Base-by-base conservation (phyloP, 2,888 invertebrate species). In the Acleris cristana region DNA sequence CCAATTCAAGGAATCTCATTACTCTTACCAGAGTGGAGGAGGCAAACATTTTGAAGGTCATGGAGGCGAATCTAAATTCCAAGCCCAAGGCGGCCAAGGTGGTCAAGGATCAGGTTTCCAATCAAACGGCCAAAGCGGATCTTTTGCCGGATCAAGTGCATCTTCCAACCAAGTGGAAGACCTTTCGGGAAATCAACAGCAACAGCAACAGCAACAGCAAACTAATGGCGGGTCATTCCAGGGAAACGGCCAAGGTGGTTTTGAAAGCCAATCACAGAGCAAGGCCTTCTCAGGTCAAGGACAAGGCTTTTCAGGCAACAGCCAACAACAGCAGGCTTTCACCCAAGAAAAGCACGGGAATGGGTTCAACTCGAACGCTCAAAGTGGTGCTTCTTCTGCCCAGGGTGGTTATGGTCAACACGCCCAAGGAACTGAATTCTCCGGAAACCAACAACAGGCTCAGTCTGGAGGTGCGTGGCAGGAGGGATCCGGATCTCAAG, bases 1-100 rank as follows among this genome's bases (percentile, higher is more conserved):
- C 55, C 72, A 73, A 44, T 79, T 70, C 34, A 78, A 81, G 63
- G 79, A 82, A 71, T 78, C 80, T 7, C 80, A 78, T 14, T 74
- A 70, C 40, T 76, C 79, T 0, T 77, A 72, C 62, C 75, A 82
- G 51, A 76, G 70, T 26, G 74, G 72, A 1, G 75, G 74, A 14
- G 71, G 70, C 14, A 65, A 70, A 44, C 61, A 70, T 23, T 74
- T 70, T 57, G 71, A 57, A 14, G 64, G 61, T 16, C 65, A 72
- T 21, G 70, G 62, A 18, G 60, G 59, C 16, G 52, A 18, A 12
- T 65, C 65, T 18, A 52, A 53, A 44, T 62, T 55, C n/a, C 54
- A 54, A 30, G 18, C 16, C 16, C 40, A 21, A 21, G 19, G 21
- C 21, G 45, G 19, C 5, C 58, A 59, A 10, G 59, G 51, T 5